These are phyloP conservation scores for Hucho hucho DNA, from an alignment of 2,113 vertebrate species.

Conservation along the genomic window DNA sequence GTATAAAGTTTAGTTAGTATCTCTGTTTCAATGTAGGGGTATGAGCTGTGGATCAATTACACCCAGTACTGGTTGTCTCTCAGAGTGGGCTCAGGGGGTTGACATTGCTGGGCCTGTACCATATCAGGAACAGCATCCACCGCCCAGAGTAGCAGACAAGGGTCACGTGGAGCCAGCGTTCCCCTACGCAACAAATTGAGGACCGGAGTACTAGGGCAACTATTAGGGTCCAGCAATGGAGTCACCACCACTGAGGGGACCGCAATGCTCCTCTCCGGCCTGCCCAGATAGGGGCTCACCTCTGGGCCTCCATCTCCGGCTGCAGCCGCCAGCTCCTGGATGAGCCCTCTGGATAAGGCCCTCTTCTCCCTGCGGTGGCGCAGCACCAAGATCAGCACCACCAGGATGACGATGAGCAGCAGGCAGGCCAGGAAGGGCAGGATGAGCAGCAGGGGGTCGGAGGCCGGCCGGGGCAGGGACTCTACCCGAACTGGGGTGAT, in stretches of 20 bases:
- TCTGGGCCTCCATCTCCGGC: constrained; percentile 26
- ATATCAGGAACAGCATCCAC: constrained; percentile 69
- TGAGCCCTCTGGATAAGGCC: constrained; percentile 50
- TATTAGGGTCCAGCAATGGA: constrained; percentile 72
- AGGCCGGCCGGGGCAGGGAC: constrained; percentile 61
- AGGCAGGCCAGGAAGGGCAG: constrained; percentile 75
- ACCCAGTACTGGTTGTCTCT: constrained; percentile 86
- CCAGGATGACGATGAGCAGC: constrained; percentile 69
- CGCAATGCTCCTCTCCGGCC: constrained; percentile 69
- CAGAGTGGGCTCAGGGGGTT: constrained; percentile 39
- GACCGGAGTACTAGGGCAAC: constrained; percentile 30
- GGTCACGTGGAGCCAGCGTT: constrained; percentile 52
- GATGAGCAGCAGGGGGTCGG: constrained; percentile 73
- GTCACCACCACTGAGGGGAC: constrained; percentile 83
- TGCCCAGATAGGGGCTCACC: constrained; percentile 44
- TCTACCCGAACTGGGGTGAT: constrained; percentile 44
- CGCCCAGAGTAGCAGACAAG: constrained; percentile 46
- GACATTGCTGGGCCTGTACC: constrained; percentile 21
- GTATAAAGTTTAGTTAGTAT: constrained; percentile 2
- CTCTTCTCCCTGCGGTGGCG: constrained; percentile 75
- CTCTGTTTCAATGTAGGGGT: constrained; percentile 49
- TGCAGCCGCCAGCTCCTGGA: constrained; percentile 54
- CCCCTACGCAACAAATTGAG: constrained; percentile 35
- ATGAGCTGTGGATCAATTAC: constrained; percentile 49
- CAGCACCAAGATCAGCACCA: constrained; percentile 74